Evolutionary conservation across 1,140 invertebrate genomes (phyloP), one percentile per base, ranked within the genome.

Genomic region (Eufriesea mexicana): DNA sequence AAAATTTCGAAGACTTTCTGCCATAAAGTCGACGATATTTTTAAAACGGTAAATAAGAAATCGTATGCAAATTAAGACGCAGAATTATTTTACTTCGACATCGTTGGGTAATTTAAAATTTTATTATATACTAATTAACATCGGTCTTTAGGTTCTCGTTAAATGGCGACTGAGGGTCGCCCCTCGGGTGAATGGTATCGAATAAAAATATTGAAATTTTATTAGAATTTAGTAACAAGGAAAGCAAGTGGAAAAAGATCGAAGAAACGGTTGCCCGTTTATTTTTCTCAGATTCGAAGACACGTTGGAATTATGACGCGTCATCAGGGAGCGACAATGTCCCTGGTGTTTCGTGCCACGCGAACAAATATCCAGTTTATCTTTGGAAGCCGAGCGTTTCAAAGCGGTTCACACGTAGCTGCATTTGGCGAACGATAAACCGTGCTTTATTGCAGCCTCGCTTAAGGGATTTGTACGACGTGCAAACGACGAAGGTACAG

Each of bases 391-490:
- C 42, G 55, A 74, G 25, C 66, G 57, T 84, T 72, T 79, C 59
- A 67, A 87, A 86, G 54, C 47, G 57, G 68, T 83, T 55, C 72
- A 78, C 85, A 85, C 83, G 85, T 85, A 77, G 23, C 54, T 84
- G 72, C 72, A 61, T 81, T 86, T 79, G 83, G 72, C 80, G 83
- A 90, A 91, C 89, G 89, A 91, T 93, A 91, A 92, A 92, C 78
- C 81, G 88, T 86, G 86, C 84, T 93, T 92, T 90, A 91, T 91
- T 89, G 89, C 86, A 86, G 85, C 57, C 70, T 89, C 87, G 88
- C 89, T 90, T 90, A 90, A 91, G 86, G 86, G 89, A 92, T 91
- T 91, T 91, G 86, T 87, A 90, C 87, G 88, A 91, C 91, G 89
- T 88, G 89, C 87, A 90, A 92, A 92, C 89, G 84, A 89, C 88